Base-by-base conservation (phyloP, 2,888 invertebrate genomes). In the Cataglyphis livida region DNA sequence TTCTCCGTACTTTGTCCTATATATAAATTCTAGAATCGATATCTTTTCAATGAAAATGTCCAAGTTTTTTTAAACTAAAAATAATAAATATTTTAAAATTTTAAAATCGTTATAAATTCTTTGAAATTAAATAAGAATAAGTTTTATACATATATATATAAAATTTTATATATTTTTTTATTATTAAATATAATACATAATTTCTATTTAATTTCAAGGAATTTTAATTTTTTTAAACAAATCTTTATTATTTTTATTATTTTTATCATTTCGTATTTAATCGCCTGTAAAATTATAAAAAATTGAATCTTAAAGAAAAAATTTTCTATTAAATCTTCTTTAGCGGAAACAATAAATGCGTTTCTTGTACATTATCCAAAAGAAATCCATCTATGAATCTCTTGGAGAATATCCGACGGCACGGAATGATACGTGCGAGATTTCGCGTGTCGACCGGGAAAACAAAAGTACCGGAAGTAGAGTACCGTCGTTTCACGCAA, bases 401-500 rank as follows among this genome's bases (percentile, higher is more conserved):
- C 3, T 54, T 12, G 15, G 18, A 74, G 9, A 15, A 21, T 74
- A 21, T 44, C 44, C 61, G 4, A 44, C 21, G n/a, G 15, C 12
- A 18, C 28, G 81, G 28, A 81, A 73, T 64, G 41, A 74, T 74
- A 57, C 41, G 12, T 21, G 10, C 64, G 48, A 64, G 64, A 38
- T 35, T 18, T 70, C 44, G 28, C 51, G 41, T 76, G 28, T 0
- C 32, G n/a, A 54, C 10, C 32, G 4, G n/a, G 25, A 25, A 76
- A 64, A 61, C 48, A 15, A 44, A 44, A 54, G 64, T 38, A 54
- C n/a, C n/a, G 57, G 54, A 32, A 74, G 48, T 62, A 44, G 73
- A 15, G 12, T n/a, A n/a, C 35, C 15, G 38, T 81, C 74, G 62
- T 82, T 59, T 59, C 83, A 66, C 59, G 81, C 62, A 75, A 78